Conservation (phyloP, 1,140 invertebrate genomes). For the Drosophila baimaii region DNA sequence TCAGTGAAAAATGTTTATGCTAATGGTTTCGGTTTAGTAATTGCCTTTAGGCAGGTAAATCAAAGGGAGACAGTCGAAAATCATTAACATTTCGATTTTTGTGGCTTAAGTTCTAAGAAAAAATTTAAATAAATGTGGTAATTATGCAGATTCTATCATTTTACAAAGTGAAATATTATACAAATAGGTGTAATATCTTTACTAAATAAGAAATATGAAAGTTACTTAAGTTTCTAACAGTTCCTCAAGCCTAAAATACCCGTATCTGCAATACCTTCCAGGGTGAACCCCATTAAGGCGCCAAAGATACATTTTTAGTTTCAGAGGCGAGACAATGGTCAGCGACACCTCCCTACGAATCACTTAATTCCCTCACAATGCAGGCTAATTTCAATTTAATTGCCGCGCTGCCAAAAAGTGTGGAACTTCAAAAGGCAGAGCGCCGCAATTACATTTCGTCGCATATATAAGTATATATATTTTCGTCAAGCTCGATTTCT, state of each 20-base stretch:
- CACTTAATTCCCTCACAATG: constrained; percentile 38
- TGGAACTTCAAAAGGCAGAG: constrained; percentile 41
- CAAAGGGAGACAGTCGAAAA: neutral
- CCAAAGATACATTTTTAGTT: constrained; percentile 21
- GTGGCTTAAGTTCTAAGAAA: neutral
- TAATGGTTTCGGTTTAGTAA: constrained; percentile 1
- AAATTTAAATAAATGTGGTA: neutral
- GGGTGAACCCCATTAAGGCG: neutral
- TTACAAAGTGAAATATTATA: neutral
- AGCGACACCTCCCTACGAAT: constrained; percentile 42
- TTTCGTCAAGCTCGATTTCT: constrained; percentile 25
- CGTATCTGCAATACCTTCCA: neutral
- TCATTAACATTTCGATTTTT: neutral
- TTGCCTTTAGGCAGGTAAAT: neutral
- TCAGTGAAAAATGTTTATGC: constrained; percentile 16
- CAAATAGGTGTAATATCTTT: neutral
- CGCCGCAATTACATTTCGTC: constrained; percentile 32
- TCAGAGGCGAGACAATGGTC: constrained; percentile 4
- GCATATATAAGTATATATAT: too few relatives aligned
- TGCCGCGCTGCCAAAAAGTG: constrained; percentile 44
- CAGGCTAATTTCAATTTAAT: constrained; percentile 56
- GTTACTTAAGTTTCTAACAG: neutral
- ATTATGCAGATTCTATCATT: neutral
- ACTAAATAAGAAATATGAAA: neutral
- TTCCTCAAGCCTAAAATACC: neutral